phyloP scores from a whole-genome alignment of 2,113 vertebrate genomes.

The Eclectus roratus region DNA sequence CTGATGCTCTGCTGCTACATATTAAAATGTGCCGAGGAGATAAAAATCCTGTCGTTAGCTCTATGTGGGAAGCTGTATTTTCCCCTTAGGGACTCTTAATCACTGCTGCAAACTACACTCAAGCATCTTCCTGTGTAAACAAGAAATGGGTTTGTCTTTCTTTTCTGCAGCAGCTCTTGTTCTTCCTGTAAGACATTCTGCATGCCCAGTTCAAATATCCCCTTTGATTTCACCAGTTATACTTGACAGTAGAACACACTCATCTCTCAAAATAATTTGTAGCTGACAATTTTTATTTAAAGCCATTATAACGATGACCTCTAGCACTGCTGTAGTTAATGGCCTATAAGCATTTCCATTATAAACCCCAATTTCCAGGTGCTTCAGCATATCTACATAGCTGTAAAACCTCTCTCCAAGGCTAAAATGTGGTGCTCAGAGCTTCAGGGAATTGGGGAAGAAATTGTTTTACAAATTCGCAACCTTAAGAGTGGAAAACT shows the following conservation, averaged over 20 bases:
- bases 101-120: neutral
- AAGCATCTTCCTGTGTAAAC: neutral
- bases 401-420: slow-evolving; percentile 44
- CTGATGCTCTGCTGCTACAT: slow-evolving; percentile 31
- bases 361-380: slow-evolving; percentile 47
- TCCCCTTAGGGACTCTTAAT: neutral
- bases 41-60: slow-evolving; percentile 23
- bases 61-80: slow-evolving; percentile 7
- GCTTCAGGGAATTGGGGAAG: slow-evolving; percentile 20
- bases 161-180: neutral
- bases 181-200: neutral
- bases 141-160: neutral
- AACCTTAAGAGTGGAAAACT: slow-evolving; percentile 15
- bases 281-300: slow-evolving; percentile 60
- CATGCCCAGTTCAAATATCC: neutral
- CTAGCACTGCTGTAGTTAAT: slow-evolving; percentile 47
- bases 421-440: slow-evolving; percentile 1
- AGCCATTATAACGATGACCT: slow-evolving; percentile 37
- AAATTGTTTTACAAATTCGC: slow-evolving; percentile 32
- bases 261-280: slow-evolving; percentile 58
- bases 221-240: slow-evolving; percentile 31
- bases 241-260: slow-evolving; percentile 23
- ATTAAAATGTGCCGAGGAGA: slow-evolving; percentile 14
- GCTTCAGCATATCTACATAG: slow-evolving; percentile 30
- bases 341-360: slow-evolving; percentile 61